Base-by-base conservation (phyloP, 2,888 invertebrate genomes). In the Euclidia mi region DNA sequence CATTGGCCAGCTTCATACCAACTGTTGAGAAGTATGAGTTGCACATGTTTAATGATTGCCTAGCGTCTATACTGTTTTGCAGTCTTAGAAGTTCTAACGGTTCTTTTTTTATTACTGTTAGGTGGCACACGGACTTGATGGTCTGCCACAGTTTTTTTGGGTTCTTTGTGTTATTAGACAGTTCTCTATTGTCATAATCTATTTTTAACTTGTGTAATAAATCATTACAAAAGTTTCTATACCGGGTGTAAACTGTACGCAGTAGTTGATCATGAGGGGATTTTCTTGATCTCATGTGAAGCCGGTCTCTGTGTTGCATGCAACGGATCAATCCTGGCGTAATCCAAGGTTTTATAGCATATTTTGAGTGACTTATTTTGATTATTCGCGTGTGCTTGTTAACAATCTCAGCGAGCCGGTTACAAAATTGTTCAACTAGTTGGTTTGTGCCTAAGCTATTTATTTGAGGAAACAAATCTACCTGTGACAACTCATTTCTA, bases 181-280 rank as follows among this genome's bases (percentile, higher is more conserved):
- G n/a, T 11, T 32, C 32, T 3, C 2, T 35, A 15, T 7, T 35
- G 2, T 35, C 14, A 10, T n/a, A 15, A 7, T 18, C 18, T 3
- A 18, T n/a, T 6, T 38, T 38, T 18, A 38, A 18, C n/a, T 14
- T 18, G 18, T 10, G 18, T 18, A n/a, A 10, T n/a, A 17, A 18
- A 18, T 32, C 32, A n/a, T n/a, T n/a, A n/a, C 38, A n/a, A 15
- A 17, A 14, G n/a, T 38, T 38, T 10, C 18, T 18, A n/a, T 18
- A 38, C 2, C 17, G n/a, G 9, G 50, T 35, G 9, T 34, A 3
- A 46, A 51, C n/a, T n/a, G 32, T 32, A 32, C 4, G 32, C n/a
- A 32, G 11, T 4, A 20, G 4, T 2, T 4, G 20, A 6, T 20
- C 20, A 3, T 20, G 3, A 4, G 20, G 20, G 3, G 20, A 20